These are phyloP conservation scores for Cyanoramphus novaezelandiae DNA, from an alignment of 2,113 vertebrate genomes.

Conservation along the genomic window DNA sequence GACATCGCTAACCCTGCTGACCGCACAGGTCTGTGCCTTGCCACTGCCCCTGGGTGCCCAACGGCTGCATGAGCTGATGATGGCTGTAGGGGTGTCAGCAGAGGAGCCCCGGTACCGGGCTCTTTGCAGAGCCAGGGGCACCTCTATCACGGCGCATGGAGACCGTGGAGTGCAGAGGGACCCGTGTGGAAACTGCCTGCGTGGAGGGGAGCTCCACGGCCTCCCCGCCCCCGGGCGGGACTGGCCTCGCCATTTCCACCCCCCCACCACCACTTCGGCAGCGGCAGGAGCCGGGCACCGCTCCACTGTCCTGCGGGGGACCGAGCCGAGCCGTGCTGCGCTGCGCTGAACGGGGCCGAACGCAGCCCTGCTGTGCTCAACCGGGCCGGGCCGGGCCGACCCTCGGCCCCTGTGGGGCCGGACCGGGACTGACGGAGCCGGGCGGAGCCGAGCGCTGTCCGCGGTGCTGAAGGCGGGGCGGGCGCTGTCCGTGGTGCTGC, in stretches of 20 bases:
- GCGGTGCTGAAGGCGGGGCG: not conserved
- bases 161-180: too few relatives aligned
- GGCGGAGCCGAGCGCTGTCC: not conserved
- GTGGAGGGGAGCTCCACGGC: not conserved
- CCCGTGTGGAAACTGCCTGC: not conserved
- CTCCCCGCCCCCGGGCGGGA: not conserved
- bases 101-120: rapidly evolving
- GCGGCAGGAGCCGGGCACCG: not conserved
- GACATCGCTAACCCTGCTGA: rapidly evolving
- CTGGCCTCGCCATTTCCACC: not conserved
- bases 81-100: rapidly evolving
- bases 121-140: not conserved
- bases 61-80: rapidly evolving
- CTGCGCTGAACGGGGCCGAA: not conserved
- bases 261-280: not conserved
- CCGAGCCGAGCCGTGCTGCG: not conserved
- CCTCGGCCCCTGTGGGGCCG: not conserved
- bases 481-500: not conserved
- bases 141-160: rapidly evolving
- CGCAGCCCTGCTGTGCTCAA: not conserved
- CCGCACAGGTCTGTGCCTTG: rapidly evolving
- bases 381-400: too few relatives aligned
- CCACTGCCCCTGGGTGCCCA: rapidly evolving
- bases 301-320: not conserved
- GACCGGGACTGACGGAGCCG: not conserved